Base-by-base conservation (phyloP, 2,113 vertebrate species). In the Aphyosemion australe region DNA sequence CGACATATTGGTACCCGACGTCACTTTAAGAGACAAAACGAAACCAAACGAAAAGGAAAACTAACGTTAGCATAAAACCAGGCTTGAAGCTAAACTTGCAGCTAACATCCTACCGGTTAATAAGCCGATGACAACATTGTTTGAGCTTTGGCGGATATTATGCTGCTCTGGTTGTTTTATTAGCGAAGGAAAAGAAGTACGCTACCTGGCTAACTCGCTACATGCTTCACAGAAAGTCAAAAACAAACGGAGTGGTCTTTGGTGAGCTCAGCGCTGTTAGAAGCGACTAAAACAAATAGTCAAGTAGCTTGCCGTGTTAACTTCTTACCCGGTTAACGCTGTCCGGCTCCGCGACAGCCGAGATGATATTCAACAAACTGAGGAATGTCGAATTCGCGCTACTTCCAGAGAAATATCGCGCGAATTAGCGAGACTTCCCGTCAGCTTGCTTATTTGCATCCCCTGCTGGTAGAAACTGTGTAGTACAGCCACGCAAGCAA, bases 1-100 rank as follows among this genome's bases (percentile, higher is more conserved):
- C 1, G 85, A 83, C 89, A 91, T 91, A 5, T 46, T 56, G 3
- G 1, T 14, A 41, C 11, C 4, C 14, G 10, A 14, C 13, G n/a
- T 26, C 12, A 6, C 57, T 21, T 20, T 0, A 1, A 1, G 1
- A 3, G 0, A 26, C 2, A 34, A 65, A 54, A 50, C 0, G 37
- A 84, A 64, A 78, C 47, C 59, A 50, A 70, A 75, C 66, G 31
- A 5, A 16, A 41, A 15, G 8, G 3, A 5, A 13, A 21, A 61
- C 3, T 14, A 4, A 12, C 1, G 26, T 12, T 42, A 48, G 59
- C 49, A 34, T 5, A 10, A 2, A 49, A 13, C 1, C 9, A 13
- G 26, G n/a, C 10, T 19, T 14, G 15, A 4, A 2, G 21, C 16
- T 59, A 0, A 13, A 31, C 49, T 60, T 32, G 2, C 9, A 13